Evolutionary conservation across 64 coral and sea anemone genomes (phyloP), one percentile per base, ranked within the genome.

Genomic region (Montipora cactus): DNA sequence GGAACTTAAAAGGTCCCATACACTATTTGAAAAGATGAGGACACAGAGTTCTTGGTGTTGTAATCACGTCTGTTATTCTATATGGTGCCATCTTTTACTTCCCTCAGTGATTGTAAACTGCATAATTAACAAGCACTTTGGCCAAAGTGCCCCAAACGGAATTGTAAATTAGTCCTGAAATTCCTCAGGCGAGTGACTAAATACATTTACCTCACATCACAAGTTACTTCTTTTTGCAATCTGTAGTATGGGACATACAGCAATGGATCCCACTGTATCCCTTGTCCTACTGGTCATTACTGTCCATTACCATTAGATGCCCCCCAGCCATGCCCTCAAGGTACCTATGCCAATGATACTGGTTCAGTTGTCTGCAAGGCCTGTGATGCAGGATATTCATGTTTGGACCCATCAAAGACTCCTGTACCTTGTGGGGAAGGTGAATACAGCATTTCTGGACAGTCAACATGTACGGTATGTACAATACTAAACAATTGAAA

Each of bases 401-500:
- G 98, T 81, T 80, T 96, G 20, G 80, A 93, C 80, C 92, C 92
- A 86, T 59, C 92, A n/a, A 2, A 61, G 11, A 75, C 95, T 74
- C 95, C 98, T 22, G 87, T 55, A 10, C 13, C 92, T n/a, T 99
- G 98, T 81, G 69, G 44, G 47, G 46, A 37, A 22, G 95, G 98
- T 59, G 92, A 95, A 86, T 99, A 94, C 84, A 99, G 98, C 67
- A 96, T 99, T 66, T 87, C 94, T 78, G 98, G 98, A 45, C 95
- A 99, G 79, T 74, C 80, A 77, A 89, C 85, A n/a, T 99, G 98
- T 49, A 92, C 78, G 37, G 98, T 99, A 89, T 71, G 89, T 86
- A 57, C 1, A 1, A 37, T 37, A 37, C 37, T 2, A 37, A 57
- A 11, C 53, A 57, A 57, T 8, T 8, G 11, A 57, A 57, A 57